Evolutionary conservation across 2,113 vertebrate genomes (phyloP).

Genomic region (Microtus montanus): DNA sequence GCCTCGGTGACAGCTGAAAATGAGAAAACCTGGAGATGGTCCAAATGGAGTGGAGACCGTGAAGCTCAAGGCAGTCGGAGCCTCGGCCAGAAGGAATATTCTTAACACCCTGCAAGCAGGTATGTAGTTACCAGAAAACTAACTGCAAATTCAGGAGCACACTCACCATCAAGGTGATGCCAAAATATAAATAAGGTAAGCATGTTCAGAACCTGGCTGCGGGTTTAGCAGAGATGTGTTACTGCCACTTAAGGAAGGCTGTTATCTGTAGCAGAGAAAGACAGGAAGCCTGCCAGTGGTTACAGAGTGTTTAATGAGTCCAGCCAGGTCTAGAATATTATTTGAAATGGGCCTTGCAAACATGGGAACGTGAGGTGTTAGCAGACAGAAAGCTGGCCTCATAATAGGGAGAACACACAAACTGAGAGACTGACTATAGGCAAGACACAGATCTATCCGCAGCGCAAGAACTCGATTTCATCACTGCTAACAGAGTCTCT

Average conservation of each 20-base stretch:
- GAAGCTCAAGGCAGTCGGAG: neutral
- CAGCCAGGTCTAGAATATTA: neutral
- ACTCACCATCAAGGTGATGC: neutral
- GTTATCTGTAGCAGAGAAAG: conserved; percentile 1
- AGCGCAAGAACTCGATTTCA: neutral
- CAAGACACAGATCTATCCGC: neutral
- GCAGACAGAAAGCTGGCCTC: neutral
- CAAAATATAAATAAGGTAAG: conserved; percentile 61
- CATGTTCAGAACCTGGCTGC: neutral
- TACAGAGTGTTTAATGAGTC: conserved; percentile 16
- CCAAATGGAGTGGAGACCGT: neutral
- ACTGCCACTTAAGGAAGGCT: conserved; percentile 45
- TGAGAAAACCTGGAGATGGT: conserved; percentile 44
- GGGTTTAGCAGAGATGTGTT: neutral
- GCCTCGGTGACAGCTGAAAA: conserved; percentile 37
- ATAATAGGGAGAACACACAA: neutral
- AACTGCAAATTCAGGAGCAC: conserved; percentile 7
- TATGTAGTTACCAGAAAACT: conserved; percentile 44
- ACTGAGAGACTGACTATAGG: conserved; percentile 7
- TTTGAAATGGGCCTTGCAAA: neutral
- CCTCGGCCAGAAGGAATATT: neutral
- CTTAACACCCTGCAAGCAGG: conserved; percentile 40
- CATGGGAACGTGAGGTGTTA: neutral
- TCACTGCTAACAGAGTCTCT: neutral
- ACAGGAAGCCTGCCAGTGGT: conserved; percentile 36